Evolutionary conservation across 2,888 invertebrate species (phyloP).

Genomic region (Diplazon laetatorius): DNA sequence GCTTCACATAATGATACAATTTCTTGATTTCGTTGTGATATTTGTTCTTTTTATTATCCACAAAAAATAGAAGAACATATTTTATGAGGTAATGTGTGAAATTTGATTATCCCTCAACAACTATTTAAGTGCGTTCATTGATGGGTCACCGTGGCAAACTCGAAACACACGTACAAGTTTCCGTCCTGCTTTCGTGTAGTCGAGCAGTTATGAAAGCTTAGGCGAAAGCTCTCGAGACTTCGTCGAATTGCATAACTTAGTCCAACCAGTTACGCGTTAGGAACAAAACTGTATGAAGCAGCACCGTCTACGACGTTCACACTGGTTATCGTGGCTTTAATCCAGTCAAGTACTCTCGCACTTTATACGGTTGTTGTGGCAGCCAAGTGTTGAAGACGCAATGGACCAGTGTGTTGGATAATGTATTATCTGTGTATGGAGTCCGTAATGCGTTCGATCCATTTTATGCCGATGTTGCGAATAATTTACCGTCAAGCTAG

Average conservation of each 20-base stretch:
- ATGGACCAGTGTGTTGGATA: neutral
- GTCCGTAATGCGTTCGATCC: neutral
- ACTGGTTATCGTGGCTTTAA: constrained; percentile 3
- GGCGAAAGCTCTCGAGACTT: neutral
- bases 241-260: constrained; percentile 2
- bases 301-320: neutral
- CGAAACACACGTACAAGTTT: neutral
- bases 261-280: constrained; percentile 1
- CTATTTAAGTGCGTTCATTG: neutral
- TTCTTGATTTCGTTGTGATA: no score
- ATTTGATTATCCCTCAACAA: constrained; percentile 2
- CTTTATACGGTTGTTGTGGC: neutral
- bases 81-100: neutral
- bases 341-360: constrained; percentile 10
- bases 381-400: neutral
- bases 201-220: constrained; percentile 21
- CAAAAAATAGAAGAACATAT: no score
- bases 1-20: no score
- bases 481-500: neutral
- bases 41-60: no score
- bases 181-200: neutral
- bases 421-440: neutral
- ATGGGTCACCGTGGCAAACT: constrained; percentile 4
- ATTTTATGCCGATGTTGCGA: neutral
- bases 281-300: neutral